Conservation (phyloP, 92 coral and sea anemone species). For the Umimayanthus chanpuru region DNA sequence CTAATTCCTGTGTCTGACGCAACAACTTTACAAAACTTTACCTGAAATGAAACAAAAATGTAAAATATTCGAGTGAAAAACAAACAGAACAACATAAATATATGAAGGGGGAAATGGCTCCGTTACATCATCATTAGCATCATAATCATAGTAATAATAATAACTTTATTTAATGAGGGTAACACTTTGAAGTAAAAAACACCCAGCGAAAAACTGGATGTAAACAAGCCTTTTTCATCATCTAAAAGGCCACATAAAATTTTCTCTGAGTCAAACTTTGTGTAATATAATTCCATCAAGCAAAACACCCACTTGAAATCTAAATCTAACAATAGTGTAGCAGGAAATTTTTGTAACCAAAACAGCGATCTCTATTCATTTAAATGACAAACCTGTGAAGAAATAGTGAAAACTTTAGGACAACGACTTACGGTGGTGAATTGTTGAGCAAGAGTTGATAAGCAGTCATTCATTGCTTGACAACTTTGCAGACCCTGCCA, state of each 20-base stretch:
- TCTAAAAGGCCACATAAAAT: too few species aligned
- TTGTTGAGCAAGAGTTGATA: slow-evolving; percentile 73
- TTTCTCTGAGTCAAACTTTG: too few species aligned
- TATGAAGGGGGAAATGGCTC: neutral
- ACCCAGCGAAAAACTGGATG: too few species aligned
- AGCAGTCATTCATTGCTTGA: slow-evolving; percentile 83
- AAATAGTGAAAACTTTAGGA: neutral
- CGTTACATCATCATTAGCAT: too few species aligned
- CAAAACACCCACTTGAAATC: neutral
- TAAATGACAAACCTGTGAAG: too few species aligned
- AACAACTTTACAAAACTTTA: slow-evolving; percentile 87
- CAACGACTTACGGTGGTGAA: slow-evolving; percentile 74
- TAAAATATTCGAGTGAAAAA: neutral
- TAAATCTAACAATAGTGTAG: neutral
- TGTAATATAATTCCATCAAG: neutral
- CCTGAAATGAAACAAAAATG: slow-evolving; percentile 50
- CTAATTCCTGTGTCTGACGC: slow-evolving; percentile 95
- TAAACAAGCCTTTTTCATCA: too few species aligned
- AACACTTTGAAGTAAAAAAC: too few species aligned
- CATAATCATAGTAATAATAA: too few species aligned
- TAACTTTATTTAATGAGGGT: too few species aligned
- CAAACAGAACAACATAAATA: neutral
- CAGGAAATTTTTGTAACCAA: neutral
- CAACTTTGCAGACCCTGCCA: slow-evolving; percentile 79
- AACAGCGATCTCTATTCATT: neutral